Conservation (phyloP, 2,113 vertebrate genomes). For the Tupaia tana region DNA sequence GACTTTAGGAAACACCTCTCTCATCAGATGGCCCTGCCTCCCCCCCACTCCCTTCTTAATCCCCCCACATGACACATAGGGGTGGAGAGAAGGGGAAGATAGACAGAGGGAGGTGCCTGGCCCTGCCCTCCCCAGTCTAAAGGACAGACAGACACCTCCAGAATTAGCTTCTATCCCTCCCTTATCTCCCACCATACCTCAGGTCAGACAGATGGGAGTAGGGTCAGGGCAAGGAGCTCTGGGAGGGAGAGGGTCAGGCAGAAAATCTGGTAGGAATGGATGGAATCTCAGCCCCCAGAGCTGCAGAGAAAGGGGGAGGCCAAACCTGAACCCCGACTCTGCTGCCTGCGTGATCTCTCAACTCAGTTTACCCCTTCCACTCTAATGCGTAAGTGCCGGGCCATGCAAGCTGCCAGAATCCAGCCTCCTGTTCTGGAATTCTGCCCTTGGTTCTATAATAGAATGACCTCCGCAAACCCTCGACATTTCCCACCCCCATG, state of each 20-base stretch:
- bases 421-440: conserved; percentile 18
- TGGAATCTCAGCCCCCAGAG: background rate
- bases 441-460: conserved; percentile 21
- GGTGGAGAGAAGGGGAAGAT: conserved; percentile 45
- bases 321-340: background rate
- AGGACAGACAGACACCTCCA: conserved; percentile 78
- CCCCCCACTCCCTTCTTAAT: background rate
- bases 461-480: conserved; percentile 15
- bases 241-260: background rate
- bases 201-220: conserved; percentile 67
- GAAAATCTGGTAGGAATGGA: conserved; percentile 30
- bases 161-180: conserved; percentile 72
- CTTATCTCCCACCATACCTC: conserved; percentile 75
- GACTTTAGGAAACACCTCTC: conserved; percentile 26
- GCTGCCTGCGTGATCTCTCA: background rate
- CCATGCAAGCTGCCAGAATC: background rate
- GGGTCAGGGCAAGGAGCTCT: conserved; percentile 57
- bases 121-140: conserved; percentile 60
- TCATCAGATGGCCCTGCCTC: background rate
- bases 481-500: background rate
- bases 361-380: conserved; percentile 53
- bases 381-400: background rate
- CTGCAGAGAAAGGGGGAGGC: background rate
- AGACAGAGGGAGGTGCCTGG: background rate
- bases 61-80: background rate